Evolutionary conservation across 2,888 invertebrate species (phyloP), one percentile per base, ranked within the genome.

Genomic region (Lycocerus yunnanus): DNA sequence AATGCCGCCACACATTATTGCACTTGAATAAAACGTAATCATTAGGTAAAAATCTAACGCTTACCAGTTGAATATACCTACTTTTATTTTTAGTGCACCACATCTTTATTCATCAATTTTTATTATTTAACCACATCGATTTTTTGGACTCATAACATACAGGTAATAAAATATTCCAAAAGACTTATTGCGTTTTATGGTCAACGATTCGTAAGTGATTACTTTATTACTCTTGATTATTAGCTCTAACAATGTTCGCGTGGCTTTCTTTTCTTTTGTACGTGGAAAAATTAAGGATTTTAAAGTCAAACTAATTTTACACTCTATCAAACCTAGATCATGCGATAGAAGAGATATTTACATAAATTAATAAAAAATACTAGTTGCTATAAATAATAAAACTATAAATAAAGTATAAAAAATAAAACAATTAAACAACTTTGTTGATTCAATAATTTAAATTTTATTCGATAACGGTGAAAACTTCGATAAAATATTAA

Each of bases 11-110:
- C 78, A 77, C 76, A 77, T 74, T 77, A 77, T 78, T 78, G 80
- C 81, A 78, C 79, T 79, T 72, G 78, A 80, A 81, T 80, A 81
- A 81, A 81, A 80, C 80, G 79, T 81, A 79, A 80, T 78, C 78
- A 73, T 76, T 76, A 76, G 68, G 76, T 71, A 71, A 73, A 76
- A 73, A 76, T 76, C 71, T 73, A 71, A 73, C 71, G 66, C 73
- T 69, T 71, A 68, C 72, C 68, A 58, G 72, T 66, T 67, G 75
- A 75, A 21, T 21, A 21, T 21, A 71, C 58, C 43, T 24, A 20
- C 61, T 58, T 72, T 24, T 67, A 75, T 75, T 75, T 72, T 75
- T 72, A 66, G 18, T 63, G 18, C 61, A 61, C 61, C 16, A 61
- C 43, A 43, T n/a, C 43, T 43, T 43, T 43, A 43, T 43, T 43